Percentiles rank a stretch among this genome's conserved stretches.
These are phyloP conservation scores for Caerostris darwini DNA, from an alignment of 1,140 invertebrate genomes.

Conservation along the genomic window DNA sequence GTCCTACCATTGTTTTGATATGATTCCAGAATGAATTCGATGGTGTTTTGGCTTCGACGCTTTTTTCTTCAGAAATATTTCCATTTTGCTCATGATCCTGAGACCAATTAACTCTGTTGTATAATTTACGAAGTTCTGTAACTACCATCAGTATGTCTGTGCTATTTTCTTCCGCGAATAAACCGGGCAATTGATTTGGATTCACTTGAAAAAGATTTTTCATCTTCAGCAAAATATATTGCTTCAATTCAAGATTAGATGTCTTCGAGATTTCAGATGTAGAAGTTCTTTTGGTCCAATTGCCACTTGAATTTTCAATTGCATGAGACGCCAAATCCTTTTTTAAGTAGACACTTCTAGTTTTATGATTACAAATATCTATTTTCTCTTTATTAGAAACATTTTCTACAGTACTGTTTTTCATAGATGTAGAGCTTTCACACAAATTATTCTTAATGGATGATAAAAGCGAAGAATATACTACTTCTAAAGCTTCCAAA, in stretches of 20 bases:
- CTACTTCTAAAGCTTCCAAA: neutral
- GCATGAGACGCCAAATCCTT: neutral
- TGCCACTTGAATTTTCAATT: neutral
- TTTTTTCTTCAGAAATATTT: neutral
- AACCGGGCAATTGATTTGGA: neutral
- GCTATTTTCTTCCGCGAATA: neutral
- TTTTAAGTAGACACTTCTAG: neutral
- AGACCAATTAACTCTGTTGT: neutral
- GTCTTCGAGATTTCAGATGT: neutral
- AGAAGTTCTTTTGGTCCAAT: neutral
- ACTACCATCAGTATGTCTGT: neutral
- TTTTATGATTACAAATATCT: neutral
- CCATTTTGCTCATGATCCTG: neutral
- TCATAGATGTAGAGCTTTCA: neutral
- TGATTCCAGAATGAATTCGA: neutral
- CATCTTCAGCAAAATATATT: neutral
- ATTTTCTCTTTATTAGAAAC: neutral
- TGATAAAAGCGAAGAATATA: neutral
- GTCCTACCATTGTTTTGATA: slow-evolving; percentile 7
- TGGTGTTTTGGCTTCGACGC: neutral
- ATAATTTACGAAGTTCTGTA: neutral
- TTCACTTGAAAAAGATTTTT: neutral
- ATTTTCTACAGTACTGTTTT: neutral
- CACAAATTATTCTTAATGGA: neutral
- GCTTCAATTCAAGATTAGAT: neutral